Conservation (phyloP, 1,140 invertebrate species). For the Drosophila funebris region DNA sequence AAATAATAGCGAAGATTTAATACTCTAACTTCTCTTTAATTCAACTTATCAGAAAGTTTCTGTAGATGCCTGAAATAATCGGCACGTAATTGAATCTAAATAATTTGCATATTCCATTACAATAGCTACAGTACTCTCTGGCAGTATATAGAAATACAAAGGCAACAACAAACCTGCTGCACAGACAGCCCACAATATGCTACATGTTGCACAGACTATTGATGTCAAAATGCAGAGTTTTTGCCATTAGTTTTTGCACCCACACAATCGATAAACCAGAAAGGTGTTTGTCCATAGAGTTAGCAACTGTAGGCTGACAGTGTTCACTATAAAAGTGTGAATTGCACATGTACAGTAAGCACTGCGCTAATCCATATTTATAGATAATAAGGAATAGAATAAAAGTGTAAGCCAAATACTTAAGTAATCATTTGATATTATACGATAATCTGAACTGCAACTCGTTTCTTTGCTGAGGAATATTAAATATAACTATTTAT, state of each 20-base stretch:
- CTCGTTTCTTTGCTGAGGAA: too few species aligned
- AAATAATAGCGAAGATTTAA: background rate
- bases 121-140: background rate
- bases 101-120: background rate
- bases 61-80: too few species aligned
- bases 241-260: conserved; percentile 41
- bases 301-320: background rate
- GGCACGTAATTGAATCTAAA: too few species aligned
- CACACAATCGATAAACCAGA: conserved; percentile 15
- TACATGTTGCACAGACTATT: conserved; percentile 32
- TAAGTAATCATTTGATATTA: too few species aligned
- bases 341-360: background rate
- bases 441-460: too few species aligned
- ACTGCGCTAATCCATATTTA: background rate
- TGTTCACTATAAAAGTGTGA: background rate
- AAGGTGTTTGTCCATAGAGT: conserved; percentile 5
- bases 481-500: too few species aligned
- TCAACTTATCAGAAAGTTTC: too few species aligned
- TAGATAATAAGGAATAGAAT: background rate
- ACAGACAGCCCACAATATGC: conserved; percentile 34
- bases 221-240: background rate
- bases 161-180: conserved; percentile 36
- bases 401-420: too few species aligned
- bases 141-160: background rate
- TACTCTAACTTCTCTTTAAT: background rate